Base-by-base conservation (phyloP, 2,888 invertebrate genomes). In the Choristoneura rosaceana region DNA sequence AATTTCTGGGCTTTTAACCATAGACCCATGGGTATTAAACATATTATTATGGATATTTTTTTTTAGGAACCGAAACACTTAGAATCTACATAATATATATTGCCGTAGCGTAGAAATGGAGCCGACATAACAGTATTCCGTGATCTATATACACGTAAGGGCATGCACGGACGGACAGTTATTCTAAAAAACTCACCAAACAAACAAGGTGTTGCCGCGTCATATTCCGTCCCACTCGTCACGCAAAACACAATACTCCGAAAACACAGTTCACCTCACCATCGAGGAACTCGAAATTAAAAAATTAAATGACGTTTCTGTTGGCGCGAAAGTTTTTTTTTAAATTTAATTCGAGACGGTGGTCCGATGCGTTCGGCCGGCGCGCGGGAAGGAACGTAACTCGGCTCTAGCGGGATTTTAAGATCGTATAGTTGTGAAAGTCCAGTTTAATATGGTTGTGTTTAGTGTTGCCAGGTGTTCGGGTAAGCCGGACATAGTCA, bases 371-470 rank as follows among this genome's bases (percentile, higher is more conserved):
- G 78, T 80, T 78, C 79, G 70, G 79, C 78, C 81, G 67, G 75
- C 77, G 82, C 83, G 84, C 78, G 78, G 76, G 75, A 76, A 77
- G 75, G 78, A 77, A 74, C 81, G 80, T 76, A 74, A 78, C 78
- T 81, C 80, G 74, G 74, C 77, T 76, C 73, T 81, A 82, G 87
- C 85, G 82, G 84, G 88, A 86, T 88, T 87, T 87, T 85, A 87
- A 78, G 89, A 81, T 79, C 75, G 76, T 68, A 82, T 81, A 82
- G 89, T 74, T 82, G 84, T 65, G 71, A 64, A 61, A 73, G 71
- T 61, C 66, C 34, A 64, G 55, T 55, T 55, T 25, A 55, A 52
- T 52, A 52, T 52, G 50, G 59, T 70, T 60, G 50, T 64, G n/a
- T n/a, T n/a, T n/a, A n/a, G n/a, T n/a, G n/a, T n/a, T n/a, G n/a